Percentiles rank a stretch among this genome's conserved stretches.
phyloP scores from a whole-genome alignment of 2,888 invertebrate genomes.

The Limnephilus marmoratus region DNA sequence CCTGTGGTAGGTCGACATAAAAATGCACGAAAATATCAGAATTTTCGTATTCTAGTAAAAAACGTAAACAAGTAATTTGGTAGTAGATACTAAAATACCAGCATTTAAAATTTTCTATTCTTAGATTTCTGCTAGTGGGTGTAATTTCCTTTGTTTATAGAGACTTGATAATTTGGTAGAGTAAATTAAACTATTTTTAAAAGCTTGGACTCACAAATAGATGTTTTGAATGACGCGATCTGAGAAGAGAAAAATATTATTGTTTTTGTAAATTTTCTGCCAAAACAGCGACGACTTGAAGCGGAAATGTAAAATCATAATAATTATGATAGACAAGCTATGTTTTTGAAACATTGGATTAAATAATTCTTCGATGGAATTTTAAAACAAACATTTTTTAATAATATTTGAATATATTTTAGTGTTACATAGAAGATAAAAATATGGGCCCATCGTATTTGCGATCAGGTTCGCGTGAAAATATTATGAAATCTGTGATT shows the following conservation, averaged over 20 bases:
- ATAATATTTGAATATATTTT: not conserved
- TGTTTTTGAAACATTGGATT: not conserved
- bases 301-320: not conserved
- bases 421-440: too few species aligned
- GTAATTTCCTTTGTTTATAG: not conserved
- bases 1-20: not conserved
- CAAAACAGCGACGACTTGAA: not conserved
- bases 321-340: not conserved
- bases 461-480: too few species aligned
- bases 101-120: not conserved
- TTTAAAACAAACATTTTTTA: not conserved
- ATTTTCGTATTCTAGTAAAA: not conserved
- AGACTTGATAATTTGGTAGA: not conserved
- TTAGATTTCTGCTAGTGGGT: not conserved
- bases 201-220: not conserved
- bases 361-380: not conserved
- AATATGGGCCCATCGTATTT: too few species aligned
- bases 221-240: not conserved
- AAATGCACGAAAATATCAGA: not conserved
- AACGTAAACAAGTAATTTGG: not conserved
- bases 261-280: not conserved
- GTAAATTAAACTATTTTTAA: not conserved
- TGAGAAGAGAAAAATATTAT: not conserved
- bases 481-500: too few species aligned
- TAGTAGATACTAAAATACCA: not conserved